Conservation (phyloP, 1,140 invertebrate genomes). For the Cotesia chilonis region DNA sequence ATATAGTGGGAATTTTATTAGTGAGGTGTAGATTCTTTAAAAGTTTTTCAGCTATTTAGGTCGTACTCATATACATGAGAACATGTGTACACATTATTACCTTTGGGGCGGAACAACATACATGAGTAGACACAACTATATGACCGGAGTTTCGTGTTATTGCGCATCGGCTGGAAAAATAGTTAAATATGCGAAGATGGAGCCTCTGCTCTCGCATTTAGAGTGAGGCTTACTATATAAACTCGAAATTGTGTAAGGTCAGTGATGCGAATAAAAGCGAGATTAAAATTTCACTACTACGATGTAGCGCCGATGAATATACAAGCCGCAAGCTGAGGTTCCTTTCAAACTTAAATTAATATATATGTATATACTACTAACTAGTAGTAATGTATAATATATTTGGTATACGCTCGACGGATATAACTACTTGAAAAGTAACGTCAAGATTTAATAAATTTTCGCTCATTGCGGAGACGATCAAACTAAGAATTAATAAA, state of each 20-base stretch:
- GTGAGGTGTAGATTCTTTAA: background rate
- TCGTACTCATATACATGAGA: background rate
- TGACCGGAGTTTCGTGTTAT: background rate
- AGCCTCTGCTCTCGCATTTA: background rate
- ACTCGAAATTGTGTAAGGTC: constrained; percentile 12
- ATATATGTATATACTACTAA: too few relatives aligned
- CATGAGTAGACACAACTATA: background rate
- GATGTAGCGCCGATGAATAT: background rate
- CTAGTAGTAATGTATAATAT: too few relatives aligned
- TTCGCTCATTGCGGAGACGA: too few relatives aligned
- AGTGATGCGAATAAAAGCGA: background rate
- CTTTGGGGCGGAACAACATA: background rate
- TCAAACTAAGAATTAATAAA: too few relatives aligned
- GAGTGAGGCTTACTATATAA: too few relatives aligned
- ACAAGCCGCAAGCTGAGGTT: too few relatives aligned
- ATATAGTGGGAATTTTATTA: too few relatives aligned
- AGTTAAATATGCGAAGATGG: background rate
- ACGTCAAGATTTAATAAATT: too few relatives aligned
- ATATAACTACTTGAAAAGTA: too few relatives aligned
- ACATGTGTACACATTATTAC: background rate
- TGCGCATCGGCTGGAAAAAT: constrained; percentile 4
- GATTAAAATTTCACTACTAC: constrained; percentile 7
- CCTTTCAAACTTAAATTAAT: too few relatives aligned
- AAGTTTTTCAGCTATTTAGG: background rate
- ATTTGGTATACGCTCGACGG: too few relatives aligned